phyloP scores from a whole-genome alignment of 2,113 vertebrate species.

The Pseudonaja textilis region DNA sequence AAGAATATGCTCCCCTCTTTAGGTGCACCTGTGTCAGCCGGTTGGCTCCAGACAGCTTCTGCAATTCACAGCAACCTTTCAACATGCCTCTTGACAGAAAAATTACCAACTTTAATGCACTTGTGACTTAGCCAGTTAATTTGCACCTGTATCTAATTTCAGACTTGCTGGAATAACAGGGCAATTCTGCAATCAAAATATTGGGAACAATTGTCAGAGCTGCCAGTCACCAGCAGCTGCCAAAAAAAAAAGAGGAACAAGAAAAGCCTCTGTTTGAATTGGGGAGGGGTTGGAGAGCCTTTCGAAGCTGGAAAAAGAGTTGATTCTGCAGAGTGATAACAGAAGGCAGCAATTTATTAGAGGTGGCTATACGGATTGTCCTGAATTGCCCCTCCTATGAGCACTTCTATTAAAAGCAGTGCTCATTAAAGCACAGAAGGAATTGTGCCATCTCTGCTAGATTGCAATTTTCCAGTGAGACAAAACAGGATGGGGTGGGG shows the following conservation, averaged over 20 bases:
- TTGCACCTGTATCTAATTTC: conserved; percentile 71
- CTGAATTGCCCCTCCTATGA: neutral
- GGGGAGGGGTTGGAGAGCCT: neutral
- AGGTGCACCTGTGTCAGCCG: conserved; percentile 29
- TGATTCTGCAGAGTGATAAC: neutral
- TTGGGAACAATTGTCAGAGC: conserved; percentile 25
- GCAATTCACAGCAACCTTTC: conserved; percentile 54
- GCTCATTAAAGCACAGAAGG: neutral
- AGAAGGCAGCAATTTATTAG: neutral
- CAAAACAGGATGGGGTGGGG: neutral
- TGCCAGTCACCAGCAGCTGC: conserved; percentile 46
- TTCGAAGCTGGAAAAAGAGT: neutral
- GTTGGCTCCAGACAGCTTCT: conserved; percentile 5
- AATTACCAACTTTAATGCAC: conserved; percentile 63
- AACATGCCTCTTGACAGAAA: conserved; percentile 64
- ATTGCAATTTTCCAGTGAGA: neutral
- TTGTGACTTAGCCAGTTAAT: conserved; percentile 65
- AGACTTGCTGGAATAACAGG: conserved; percentile 67
- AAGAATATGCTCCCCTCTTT: accelerated
- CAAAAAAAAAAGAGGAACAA: neutral
- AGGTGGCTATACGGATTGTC: neutral
- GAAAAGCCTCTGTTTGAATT: neutral
- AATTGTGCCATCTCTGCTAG: neutral
- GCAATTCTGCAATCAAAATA: conserved; percentile 64
- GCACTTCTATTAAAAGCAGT: neutral